Percentiles rank a stretch among this genome's conserved stretches.
phyloP scores from a whole-genome alignment of 2,888 invertebrate genomes.

The Junonia oenone region DNA sequence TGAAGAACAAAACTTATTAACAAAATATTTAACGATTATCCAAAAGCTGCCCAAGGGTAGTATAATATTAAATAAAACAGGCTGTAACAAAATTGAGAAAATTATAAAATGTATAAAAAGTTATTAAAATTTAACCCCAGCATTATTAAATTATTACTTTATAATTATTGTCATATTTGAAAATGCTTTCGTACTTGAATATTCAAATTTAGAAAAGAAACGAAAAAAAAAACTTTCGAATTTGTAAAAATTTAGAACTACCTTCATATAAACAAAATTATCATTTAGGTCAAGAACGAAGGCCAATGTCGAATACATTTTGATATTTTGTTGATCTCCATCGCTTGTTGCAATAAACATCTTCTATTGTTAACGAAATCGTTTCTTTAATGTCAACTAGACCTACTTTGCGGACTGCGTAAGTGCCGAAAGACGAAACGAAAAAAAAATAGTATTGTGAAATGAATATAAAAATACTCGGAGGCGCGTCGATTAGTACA shows the following conservation, averaged over 20 bases:
- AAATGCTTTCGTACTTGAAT: neutral
- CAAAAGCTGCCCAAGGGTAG: too few relatives aligned
- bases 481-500: conserved; percentile 70
- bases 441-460: conserved; percentile 57
- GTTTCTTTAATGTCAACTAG: conserved; percentile 25
- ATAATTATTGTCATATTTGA: neutral
- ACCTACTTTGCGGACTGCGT: conserved; percentile 18
- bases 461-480: conserved; percentile 71
- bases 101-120: too few relatives aligned
- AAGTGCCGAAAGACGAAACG: conserved; percentile 31
- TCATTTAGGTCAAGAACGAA: conserved; percentile 53
- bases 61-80: too few relatives aligned
- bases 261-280: conserved; percentile 23
- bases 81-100: too few relatives aligned
- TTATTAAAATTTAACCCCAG: too few relatives aligned
- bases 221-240: neutral
- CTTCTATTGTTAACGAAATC: conserved; percentile 14
- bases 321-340: conserved; percentile 33
- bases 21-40: too few relatives aligned
- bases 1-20: too few relatives aligned
- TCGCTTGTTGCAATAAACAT: conserved; percentile 28
- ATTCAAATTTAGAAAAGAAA: neutral
- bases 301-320: conserved; percentile 70
- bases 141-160: too few relatives aligned
- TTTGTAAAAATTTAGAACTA: neutral